Conservation (phyloP, 2,888 invertebrate species). For the Standfussiana lucernea region DNA sequence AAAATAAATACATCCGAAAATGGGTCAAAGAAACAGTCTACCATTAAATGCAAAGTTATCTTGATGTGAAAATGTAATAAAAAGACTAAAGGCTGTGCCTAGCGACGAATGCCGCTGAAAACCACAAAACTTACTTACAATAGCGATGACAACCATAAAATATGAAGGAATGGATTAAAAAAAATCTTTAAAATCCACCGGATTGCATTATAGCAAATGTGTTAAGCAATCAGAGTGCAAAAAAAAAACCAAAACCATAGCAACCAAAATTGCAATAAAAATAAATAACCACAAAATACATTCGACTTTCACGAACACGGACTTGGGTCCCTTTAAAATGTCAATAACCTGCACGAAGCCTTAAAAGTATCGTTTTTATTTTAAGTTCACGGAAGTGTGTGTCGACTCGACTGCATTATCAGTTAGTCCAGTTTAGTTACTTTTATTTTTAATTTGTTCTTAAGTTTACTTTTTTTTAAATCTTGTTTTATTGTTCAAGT, state of each 20-base stretch:
- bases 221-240: not conserved
- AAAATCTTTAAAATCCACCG: not conserved
- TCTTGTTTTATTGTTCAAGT: too few species aligned
- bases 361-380: conserved; percentile 17
- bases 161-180: not conserved
- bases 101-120: not conserved
- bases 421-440: too few species aligned
- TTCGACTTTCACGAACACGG: conserved; percentile 1
- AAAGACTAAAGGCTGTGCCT: not conserved
- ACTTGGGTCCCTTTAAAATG: not conserved
- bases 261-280: too few species aligned
- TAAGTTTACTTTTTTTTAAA: too few species aligned
- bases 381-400: not conserved
- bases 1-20: too few species aligned
- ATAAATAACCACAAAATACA: not conserved
- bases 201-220: not conserved
- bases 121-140: not conserved
- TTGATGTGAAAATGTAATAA: not conserved
- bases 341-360: not conserved
- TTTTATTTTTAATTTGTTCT: too few species aligned
- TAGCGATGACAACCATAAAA: not conserved
- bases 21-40: not conserved
- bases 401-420: not conserved
- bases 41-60: not conserved
- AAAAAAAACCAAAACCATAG: not conserved